Evolutionary conservation across 2,797 vertebrate species (phyloP).

Genomic region (Danio aesculapii): DNA sequence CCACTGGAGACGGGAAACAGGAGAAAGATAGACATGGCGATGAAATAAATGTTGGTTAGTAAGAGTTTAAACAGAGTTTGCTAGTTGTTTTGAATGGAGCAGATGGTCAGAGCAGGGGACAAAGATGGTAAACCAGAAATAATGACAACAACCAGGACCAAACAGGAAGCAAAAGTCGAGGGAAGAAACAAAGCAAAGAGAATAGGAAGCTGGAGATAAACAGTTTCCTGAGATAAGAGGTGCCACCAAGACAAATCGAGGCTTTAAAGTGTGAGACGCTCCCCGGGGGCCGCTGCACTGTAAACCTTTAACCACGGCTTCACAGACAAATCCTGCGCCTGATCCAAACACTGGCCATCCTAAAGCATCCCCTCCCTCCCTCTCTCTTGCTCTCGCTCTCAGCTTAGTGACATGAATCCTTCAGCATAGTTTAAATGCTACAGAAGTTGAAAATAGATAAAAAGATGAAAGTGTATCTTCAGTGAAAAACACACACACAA

Average conservation of each 20-base stretch:
- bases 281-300: slow-evolving; percentile 78
- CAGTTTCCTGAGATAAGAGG: slow-evolving; percentile 92
- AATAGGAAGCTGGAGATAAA: slow-evolving; percentile 86
- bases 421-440: slow-evolving; percentile 58
- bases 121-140: slow-evolving; percentile 8
- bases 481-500: neutral
- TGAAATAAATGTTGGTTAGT: slow-evolving; percentile 1
- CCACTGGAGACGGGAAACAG: slow-evolving; percentile 46
- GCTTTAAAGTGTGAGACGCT: slow-evolving; percentile 90
- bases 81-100: slow-evolving; percentile 50
- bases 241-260: slow-evolving; percentile 90
- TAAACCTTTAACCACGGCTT: slow-evolving; percentile 88
- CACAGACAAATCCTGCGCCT: slow-evolving; percentile 79
- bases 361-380: slow-evolving; percentile 70
- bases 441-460: neutral
- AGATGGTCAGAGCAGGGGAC: slow-evolving; percentile 57
- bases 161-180: slow-evolving; percentile 36
- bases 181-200: slow-evolving; percentile 64
- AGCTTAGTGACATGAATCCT: slow-evolving; percentile 70
- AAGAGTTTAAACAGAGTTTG: slow-evolving; percentile 9
- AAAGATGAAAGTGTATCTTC: neutral
- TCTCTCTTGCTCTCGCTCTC: slow-evolving; percentile 66
- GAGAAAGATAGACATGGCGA: slow-evolving; percentile 10
- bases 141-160: slow-evolving; percentile 3
- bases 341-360: slow-evolving; percentile 76